Conservation (phyloP, 2,888 invertebrate species). For the Pediacus dermestoides region DNA sequence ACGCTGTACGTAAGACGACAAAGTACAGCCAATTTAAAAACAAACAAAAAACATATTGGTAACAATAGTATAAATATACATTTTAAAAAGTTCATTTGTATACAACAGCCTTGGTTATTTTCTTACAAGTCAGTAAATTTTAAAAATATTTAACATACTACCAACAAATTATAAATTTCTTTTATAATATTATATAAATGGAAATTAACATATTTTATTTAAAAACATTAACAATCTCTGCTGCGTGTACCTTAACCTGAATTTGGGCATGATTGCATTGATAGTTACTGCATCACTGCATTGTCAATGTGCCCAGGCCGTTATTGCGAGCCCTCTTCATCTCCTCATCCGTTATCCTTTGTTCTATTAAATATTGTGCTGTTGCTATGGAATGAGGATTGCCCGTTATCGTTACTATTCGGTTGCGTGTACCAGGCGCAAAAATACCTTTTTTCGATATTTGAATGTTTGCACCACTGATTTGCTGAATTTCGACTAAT, state of each 20-base stretch:
- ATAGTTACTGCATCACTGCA: conserved; percentile 56
- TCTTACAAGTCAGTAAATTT: too few relatives aligned
- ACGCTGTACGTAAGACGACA: too few relatives aligned
- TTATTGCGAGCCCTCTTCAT: conserved; percentile 89
- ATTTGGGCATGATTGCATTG: conserved; percentile 13
- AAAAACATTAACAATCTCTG: conserved; percentile 30
- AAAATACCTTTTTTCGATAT: conserved; percentile 98
- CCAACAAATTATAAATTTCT: conserved; percentile 27
- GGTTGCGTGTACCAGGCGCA: conserved; percentile 95
- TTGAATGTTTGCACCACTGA: conserved; percentile 96
- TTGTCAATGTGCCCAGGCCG: conserved; percentile 56
- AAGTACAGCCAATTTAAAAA: neutral
- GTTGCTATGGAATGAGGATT: conserved; percentile 81
- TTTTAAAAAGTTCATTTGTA: too few relatives aligned
- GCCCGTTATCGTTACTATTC: conserved; percentile 95
- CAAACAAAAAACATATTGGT: too few relatives aligned
- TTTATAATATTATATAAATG: conserved; percentile 23
- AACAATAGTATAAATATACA: too few relatives aligned
- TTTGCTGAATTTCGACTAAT: conserved; percentile 94
- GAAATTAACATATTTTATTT: conserved; percentile 14
- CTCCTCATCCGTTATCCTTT: conserved; percentile 95
- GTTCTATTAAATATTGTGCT: conserved; percentile 94
- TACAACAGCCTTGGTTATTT: too few relatives aligned
- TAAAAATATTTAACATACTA: conserved; percentile 24
- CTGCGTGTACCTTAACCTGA: conserved; percentile 32